These are phyloP conservation scores for Pollenia griseotomentosa DNA, from an alignment of 2,888 invertebrate species.

Conservation along the genomic window DNA sequence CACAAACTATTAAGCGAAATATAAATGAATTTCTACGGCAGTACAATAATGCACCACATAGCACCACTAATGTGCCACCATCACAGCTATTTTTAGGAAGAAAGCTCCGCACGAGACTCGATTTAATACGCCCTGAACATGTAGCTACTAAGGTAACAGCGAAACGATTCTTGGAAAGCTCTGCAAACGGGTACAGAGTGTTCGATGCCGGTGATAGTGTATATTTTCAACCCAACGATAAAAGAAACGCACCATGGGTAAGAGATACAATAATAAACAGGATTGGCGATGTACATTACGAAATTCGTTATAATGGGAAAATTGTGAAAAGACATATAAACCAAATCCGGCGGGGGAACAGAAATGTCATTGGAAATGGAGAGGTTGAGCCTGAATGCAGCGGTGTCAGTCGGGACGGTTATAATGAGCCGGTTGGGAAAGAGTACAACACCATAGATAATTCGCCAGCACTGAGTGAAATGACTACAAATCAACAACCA, in stretches of 20 bases:
- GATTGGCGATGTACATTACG: neutral
- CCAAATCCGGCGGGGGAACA: neutral
- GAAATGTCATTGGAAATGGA: neutral
- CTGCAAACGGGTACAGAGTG: too few species aligned
- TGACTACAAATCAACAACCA: too few species aligned
- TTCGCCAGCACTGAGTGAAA: too few species aligned
- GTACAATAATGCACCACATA: conserved; percentile 37
- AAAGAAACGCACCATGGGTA: neutral
- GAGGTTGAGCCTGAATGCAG: neutral
- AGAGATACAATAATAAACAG: neutral
- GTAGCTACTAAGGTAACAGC: neutral
- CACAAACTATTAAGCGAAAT: conserved; percentile 29
- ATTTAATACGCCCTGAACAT: too few species aligned
- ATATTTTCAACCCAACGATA: too few species aligned
- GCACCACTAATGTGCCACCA: neutral
- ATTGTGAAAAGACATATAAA: conserved; percentile 2
- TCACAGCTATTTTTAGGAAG: neutral
- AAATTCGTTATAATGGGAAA: conserved; percentile 5
- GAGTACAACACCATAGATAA: too few species aligned
- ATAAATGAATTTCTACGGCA: neutral
- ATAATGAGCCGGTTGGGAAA: too few species aligned
- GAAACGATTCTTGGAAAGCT: neutral
- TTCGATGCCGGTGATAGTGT: too few species aligned
- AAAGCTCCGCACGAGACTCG: neutral
- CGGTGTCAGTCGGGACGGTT: too few species aligned